A percentile compares a stretch with the other conserved stretches of the same genome.
Conservation (phyloP, 2,888 invertebrate genomes). For the Rambutsinella grinnellia region DNA sequence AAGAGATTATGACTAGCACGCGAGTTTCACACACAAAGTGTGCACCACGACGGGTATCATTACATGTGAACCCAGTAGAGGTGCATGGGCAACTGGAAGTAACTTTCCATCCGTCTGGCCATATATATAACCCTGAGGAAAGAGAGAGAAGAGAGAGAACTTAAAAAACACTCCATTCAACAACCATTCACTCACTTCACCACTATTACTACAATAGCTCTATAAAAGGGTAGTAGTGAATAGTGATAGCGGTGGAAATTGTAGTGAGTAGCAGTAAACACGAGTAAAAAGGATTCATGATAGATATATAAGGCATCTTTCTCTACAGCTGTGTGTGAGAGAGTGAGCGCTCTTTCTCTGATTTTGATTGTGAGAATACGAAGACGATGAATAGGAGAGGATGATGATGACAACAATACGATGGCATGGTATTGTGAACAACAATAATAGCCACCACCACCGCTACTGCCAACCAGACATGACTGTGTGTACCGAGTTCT, state of each 20-base stretch:
- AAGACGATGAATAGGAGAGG: constrained; percentile 2
- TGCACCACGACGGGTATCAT: constrained; percentile 36
- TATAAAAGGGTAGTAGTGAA: constrained; percentile 6
- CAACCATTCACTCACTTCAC: constrained; percentile 22
- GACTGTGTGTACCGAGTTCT: background rate
- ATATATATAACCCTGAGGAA: constrained; percentile 20
- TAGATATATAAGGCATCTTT: background rate
- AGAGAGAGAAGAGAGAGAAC: background rate
- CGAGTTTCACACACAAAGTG: constrained; percentile 13
- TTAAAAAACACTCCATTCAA: constrained; percentile 48
- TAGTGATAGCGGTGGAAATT: background rate
- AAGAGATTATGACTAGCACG: constrained; percentile 42
- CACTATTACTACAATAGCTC: constrained; percentile 22
- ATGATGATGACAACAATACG: constrained; percentile 43
- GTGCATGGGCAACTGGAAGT: constrained; percentile 51
- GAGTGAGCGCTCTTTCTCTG: constrained; percentile 34
- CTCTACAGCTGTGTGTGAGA: constrained; percentile 22
- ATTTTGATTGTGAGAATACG: background rate
- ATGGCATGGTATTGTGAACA: constrained; percentile 52
- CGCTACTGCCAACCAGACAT: background rate
- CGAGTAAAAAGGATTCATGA: background rate
- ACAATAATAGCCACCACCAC: constrained; percentile 28
- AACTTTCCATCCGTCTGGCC: constrained; percentile 30
- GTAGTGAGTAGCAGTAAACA: constrained; percentile 20
- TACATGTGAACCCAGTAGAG: constrained; percentile 49